A percentile compares a stretch with the other conserved stretches of the same genome.
These are phyloP conservation scores for Apoda limacodes DNA, from an alignment of 2,888 invertebrate genomes.

Conservation along the genomic window DNA sequence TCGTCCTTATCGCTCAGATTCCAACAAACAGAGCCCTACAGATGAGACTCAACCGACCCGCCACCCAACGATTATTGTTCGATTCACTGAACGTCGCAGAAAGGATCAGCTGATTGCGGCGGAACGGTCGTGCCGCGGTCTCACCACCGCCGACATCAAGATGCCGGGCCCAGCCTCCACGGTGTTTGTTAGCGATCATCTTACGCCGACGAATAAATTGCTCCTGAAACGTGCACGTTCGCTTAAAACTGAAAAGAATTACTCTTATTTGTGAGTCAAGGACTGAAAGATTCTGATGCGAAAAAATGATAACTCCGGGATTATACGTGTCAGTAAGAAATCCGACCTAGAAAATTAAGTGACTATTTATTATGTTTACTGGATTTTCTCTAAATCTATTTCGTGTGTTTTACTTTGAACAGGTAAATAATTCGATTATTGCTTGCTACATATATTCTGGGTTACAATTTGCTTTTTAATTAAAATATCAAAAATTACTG, in stretches of 20 bases:
- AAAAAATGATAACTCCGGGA: conserved; percentile 8
- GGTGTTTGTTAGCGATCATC: conserved; percentile 17
- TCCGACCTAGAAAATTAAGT: conserved; percentile 5
- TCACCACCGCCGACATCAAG: conserved; percentile 13
- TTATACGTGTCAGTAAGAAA: conserved; percentile 1
- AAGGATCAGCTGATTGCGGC: conserved; percentile 15
- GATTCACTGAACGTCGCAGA: conserved; percentile 12
- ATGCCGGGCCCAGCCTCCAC: conserved; percentile 7
- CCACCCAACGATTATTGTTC: conserved; percentile 8
- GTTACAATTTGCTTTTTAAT: too few species aligned
- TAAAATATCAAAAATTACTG: too few species aligned
- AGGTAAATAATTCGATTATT: too few species aligned
- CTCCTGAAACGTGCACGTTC: conserved; percentile 7
- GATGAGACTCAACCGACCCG: too few species aligned
- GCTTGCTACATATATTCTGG: too few species aligned
- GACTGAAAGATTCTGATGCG: conserved; percentile 14
- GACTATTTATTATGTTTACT: too few species aligned
- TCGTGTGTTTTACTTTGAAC: too few species aligned
- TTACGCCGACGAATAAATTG: conserved; percentile 16
- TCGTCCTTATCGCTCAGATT: too few species aligned
- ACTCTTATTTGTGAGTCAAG: conserved; percentile 9
- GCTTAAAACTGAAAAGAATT: conserved; percentile 6
- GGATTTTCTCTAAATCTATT: too few species aligned
- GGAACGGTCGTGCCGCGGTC: conserved; percentile 13
- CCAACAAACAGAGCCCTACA: too few species aligned